Evolutionary conservation across 53 echinoderm and acorn worm genomes (phyloP), one percentile per base, ranked within the genome.

Genomic region (Zoroaster sp.): DNA sequence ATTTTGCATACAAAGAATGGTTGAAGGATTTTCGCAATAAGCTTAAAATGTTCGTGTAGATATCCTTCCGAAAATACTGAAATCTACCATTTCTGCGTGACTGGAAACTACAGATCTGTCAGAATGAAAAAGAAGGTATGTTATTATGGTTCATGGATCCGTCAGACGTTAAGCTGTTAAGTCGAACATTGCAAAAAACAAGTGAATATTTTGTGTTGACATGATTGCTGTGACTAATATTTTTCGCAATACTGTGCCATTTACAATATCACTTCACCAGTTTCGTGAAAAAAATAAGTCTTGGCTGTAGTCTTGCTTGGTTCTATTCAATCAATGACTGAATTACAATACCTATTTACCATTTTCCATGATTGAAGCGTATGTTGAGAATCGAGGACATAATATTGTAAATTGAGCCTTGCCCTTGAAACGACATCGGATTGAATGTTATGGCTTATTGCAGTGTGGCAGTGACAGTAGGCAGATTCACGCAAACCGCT

Each of bases 81-180:
- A 81, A 81, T 43, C 38, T 14, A 45, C 30, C 9, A 30, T 17
- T 46, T 33, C 21, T 66, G 45, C 38, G 45, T n/a, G 65, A 43
- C 4, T 30, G 20, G 1, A 21, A 49, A 7, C 35, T 21, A 35
- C 47, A 15, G 20, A 68, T 88, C 77, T 3, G 49, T 30, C 49
- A 88, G 44, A 66, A 92, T 92, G 81, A 92, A 92, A 88, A 92
- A 92, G 49, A 92, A 92, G 92, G 92, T 92, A 78, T 66, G 92
- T 30, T 67, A 8, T 31, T 54, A 8, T 28, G 5, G 73, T 52
- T 79, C 12, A 41, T 40, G 28, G 30, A 0, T 33, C 4, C 7
- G 45, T 75, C 30, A 10, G 43, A 44, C 20, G 12, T 42, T 7
- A 30, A 10, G 25, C 8, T 5, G 32, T 30, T 9, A 42, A 32